Evolutionary conservation across 2,797 vertebrate species (phyloP).

Genomic region (Florisuga fusca): DNA sequence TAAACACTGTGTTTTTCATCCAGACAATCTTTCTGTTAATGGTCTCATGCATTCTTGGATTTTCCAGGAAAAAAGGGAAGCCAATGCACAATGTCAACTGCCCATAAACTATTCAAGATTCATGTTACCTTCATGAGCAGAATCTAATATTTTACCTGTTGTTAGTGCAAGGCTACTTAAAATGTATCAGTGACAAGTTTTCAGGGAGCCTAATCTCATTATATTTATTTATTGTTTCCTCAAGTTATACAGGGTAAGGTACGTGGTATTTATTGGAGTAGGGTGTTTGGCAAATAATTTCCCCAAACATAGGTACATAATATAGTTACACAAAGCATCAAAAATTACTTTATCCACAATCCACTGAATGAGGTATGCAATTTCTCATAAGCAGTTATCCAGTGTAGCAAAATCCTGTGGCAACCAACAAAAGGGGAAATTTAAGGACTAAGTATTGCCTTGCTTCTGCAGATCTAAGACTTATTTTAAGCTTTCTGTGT

Average conservation of each 20-base stretch:
- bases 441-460: conserved; percentile 18
- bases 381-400: conserved; percentile 25
- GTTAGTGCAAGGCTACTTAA: neutral
- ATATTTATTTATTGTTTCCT: neutral
- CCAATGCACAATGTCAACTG: neutral
- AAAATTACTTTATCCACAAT: conserved; percentile 4
- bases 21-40: accelerated
- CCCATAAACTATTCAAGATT: neutral
- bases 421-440: conserved; percentile 43
- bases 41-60: neutral
- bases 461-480: conserved; percentile 49
- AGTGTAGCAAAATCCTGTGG: neutral
- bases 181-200: accelerated
- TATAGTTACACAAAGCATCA: neutral
- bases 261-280: neutral
- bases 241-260: neutral
- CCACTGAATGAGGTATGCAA: neutral
- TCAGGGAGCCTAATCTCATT: neutral
- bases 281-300: neutral
- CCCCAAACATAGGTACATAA: neutral
- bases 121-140: neutral
- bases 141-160: neutral
- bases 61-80: neutral
- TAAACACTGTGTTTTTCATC: neutral
- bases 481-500: conserved; percentile 48